Base-by-base conservation (phyloP, 2,113 vertebrate genomes). In the Bufo bufo region DNA sequence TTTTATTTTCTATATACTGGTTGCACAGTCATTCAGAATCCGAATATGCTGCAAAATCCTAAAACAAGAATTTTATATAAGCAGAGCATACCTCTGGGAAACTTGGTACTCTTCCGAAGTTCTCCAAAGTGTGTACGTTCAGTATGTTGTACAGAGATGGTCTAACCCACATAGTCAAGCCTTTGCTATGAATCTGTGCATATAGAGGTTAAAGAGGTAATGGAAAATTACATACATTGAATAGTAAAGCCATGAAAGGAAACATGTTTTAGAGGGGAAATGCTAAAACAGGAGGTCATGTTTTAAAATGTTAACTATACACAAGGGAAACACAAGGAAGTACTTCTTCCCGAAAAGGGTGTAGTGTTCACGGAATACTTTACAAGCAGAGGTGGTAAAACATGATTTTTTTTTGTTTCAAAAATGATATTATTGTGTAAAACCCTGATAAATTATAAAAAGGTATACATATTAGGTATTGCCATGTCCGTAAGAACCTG, bases 301-400 rank as follows among this genome's bases (percentile, higher is more conserved):
- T 54, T 82, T 87, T 87, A 66, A 87, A 82, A 82, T n/a, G 63
- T 54, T 58, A 82, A 82, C 11, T 0, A 47, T 52, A n/a, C 86
- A 71, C 86, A 72, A 72, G 86, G 86, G 86, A 87, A 82, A 71
- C 47, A 82, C 14, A 74, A 87, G 77, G 86, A 87, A 74, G 54
- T 59, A 72, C 17, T 82, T 87, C 45, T 87, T 69, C 78, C 13
- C 78, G 77, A 79, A 82, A 87, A 61, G 78, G 77, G 78, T 74
- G 78, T 81, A 82, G 86, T 72, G 61, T 87, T 87, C 85, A 71
- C 50, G 77, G 63, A 87, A 87, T 87, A 43, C 77, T 50, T 80
- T 47, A 45, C 52, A 56, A 87, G 63, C 56, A 77, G 47, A 50
- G 47, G 20, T 84, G 82, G 81, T 78, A n/a, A n/a, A n/a, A n/a